Conservation (phyloP, 2,888 invertebrate genomes). For the Drosophila kambysellisi region DNA sequence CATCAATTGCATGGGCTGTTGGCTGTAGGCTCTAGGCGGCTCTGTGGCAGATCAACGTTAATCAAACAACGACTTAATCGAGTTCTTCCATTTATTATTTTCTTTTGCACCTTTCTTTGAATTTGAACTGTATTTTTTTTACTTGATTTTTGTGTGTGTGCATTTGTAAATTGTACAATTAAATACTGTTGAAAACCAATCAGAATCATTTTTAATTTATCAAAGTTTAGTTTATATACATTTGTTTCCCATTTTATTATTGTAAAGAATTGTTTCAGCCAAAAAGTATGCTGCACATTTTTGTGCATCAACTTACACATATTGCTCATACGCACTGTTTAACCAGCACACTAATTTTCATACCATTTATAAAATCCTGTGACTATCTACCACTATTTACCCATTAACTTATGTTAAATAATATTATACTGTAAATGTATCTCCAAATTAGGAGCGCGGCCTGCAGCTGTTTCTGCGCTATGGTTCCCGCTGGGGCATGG, state of each 20-base stretch:
- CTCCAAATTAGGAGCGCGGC: conserved; percentile 90
- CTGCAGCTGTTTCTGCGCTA: conserved; percentile 93
- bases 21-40: conserved; percentile 66
- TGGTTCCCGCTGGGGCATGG: conserved; percentile 93
- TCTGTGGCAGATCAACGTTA: not conserved
- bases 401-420: conserved; percentile 7
- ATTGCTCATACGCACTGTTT: conserved; percentile 45
- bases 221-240: not conserved
- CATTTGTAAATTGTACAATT: conserved; percentile 50
- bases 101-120: conserved; percentile 30
- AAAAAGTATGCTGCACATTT: conserved; percentile 62
- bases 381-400: not conserved
- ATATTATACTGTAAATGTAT: conserved; percentile 17
- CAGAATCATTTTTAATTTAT: conserved; percentile 41
- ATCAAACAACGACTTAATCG: conserved; percentile 11
- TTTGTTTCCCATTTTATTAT: not conserved
- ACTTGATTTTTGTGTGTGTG: conserved; percentile 22
- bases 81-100: conserved; percentile 1
- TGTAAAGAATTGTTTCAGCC: conserved; percentile 44
- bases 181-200: conserved; percentile 53
- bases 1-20: conserved; percentile 83
- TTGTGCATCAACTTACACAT: conserved; percentile 3
- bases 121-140: conserved; percentile 19
- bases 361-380: not conserved
- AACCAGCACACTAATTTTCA: conserved; percentile 18